Evolutionary conservation across 2,113 vertebrate genomes (phyloP).

Genomic region (Alligator sinensis): DNA sequence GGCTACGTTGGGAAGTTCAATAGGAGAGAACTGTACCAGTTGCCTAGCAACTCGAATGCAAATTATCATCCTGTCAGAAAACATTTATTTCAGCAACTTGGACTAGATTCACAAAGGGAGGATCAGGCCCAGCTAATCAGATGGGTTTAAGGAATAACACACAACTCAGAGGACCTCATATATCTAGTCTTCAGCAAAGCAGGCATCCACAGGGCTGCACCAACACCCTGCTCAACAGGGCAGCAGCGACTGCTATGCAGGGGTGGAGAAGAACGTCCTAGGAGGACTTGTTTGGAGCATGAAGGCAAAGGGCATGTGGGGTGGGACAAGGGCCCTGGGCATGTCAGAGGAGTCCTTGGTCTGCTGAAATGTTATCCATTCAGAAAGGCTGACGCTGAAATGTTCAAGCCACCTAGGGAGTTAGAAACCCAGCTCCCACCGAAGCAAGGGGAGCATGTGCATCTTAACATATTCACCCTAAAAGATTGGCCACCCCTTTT

Average conservation of each 20-base stretch:
- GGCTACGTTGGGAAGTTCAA: background rate
- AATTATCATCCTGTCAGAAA: constrained; percentile 57
- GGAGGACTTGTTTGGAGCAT: background rate
- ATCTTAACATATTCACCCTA: background rate
- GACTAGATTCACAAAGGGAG: background rate
- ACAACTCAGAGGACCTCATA: rapidly evolving
- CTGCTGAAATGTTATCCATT: background rate
- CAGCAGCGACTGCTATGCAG: background rate
- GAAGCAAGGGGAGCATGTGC: background rate
- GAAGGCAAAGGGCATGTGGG: background rate
- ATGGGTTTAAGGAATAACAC: background rate
- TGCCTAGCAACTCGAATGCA: constrained; percentile 73
- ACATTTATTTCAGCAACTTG: background rate
- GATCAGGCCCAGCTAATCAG: background rate
- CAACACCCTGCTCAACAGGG: background rate
- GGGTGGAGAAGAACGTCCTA: background rate
- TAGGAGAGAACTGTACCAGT: constrained; percentile 16
- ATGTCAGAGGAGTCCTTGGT: background rate
- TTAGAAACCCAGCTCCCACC: background rate
- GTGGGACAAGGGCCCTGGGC: background rate
- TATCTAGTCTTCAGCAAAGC: background rate
- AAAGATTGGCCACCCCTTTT: background rate
- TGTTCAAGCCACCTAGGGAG: background rate
- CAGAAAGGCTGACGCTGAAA: background rate
- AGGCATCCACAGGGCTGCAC: background rate